Conservation (phyloP, 2,888 invertebrate genomes). For the Zygogramma bicolorata region DNA sequence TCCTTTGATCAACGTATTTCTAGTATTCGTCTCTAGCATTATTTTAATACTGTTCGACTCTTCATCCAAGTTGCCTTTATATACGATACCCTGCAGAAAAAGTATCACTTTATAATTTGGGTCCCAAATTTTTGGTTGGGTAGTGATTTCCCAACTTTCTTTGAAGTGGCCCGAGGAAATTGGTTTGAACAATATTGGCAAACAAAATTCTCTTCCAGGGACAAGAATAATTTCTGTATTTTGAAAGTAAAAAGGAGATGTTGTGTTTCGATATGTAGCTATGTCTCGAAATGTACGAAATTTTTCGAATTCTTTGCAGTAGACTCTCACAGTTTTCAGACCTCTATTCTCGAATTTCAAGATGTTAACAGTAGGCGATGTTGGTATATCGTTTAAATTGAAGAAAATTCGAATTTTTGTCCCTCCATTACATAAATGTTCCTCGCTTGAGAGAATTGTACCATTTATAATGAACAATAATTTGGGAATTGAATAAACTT, state of each 20-base stretch:
- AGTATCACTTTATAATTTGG: conserved; percentile 38
- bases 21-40: conserved; percentile 43
- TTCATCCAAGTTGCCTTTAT: conserved; percentile 28
- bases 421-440: not conserved
- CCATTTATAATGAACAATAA: conserved; percentile 40
- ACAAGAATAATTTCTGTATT: conserved; percentile 70
- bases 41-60: conserved; percentile 34
- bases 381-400: conserved; percentile 42
- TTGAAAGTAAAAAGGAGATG: conserved; percentile 69
- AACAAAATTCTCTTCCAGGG: conserved; percentile 67
- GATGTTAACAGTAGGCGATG: conserved; percentile 34
- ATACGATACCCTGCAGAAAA: conserved; percentile 41
- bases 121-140: conserved; percentile 45
- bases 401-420: conserved; percentile 44
- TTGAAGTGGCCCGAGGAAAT: conserved; percentile 40
- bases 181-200: conserved; percentile 68
- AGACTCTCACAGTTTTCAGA: conserved; percentile 47
- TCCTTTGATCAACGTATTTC: conserved; percentile 47
- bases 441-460: conserved; percentile 16
- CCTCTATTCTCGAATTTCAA: conserved; percentile 54
- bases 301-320: conserved; percentile 58
- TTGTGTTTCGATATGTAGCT: conserved; percentile 19
- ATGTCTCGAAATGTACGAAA: conserved; percentile 53
- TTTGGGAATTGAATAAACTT: conserved; percentile 12
- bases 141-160: conserved; percentile 50